Base-by-base conservation (phyloP, 2,888 invertebrate genomes). In the Troilus luridus region DNA sequence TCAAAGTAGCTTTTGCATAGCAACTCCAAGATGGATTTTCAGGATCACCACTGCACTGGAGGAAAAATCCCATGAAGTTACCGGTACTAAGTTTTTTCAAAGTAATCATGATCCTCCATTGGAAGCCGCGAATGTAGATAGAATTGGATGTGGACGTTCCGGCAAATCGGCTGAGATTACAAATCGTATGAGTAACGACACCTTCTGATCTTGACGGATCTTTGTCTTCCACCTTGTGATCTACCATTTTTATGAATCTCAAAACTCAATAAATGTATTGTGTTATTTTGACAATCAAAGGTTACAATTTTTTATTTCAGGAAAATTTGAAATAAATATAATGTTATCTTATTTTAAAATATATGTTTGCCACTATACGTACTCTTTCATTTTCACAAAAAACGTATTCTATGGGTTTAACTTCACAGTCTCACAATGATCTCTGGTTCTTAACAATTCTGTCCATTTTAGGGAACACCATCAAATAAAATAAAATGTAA, bases 21-120 rank as follows among this genome's bases (percentile, higher is more conserved):
- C 99, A 99, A 14, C 98, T 99, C 99, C 99, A 99, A 90, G 98
- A 98, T 91, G 98, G 97, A 8, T 99, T 98, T 94, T 99, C 99
- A 93, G 98, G 98, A 94, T 99, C 99, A 14, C 98, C 99, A 94
- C 99, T 99, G 94, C 99, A 99, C 95, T 99, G 98, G 60, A 99
- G 56, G 97, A 88, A 92, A 88, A 54, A 90, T 14, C 85, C 85
- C 21, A 85, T 3, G 12, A n/a, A 56, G 56, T 54, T 0, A 58
- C 7, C 12, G 56, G n/a, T 85, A 85, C 56, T 58, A 10, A 85
- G 21, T 58, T 58, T 85, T 56, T 56, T 56, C 56, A 56, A n/a
- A n/a, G 56, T 54, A 0, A 58, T 7, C 85, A 85, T 56, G 3
- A 85, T 85, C 85, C 85, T 85, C 85, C 85, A 85, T n/a, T 54